phyloP scores from a whole-genome alignment of 2,888 invertebrate genomes.

The Reticulitermes lucifugus region DNA sequence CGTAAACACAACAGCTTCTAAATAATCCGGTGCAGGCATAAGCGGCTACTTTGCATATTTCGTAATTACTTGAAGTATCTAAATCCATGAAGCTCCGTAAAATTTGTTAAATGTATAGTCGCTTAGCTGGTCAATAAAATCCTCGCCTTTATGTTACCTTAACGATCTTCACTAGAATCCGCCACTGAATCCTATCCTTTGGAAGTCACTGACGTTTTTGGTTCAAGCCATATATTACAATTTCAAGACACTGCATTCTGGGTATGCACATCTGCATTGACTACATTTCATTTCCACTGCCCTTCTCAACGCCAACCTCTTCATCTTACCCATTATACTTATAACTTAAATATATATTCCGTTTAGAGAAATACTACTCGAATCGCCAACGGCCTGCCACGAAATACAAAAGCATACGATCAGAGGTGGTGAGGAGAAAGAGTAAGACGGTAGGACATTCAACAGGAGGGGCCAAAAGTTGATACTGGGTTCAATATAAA shows the following conservation, averaged over 20 bases:
- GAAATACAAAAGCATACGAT: not conserved
- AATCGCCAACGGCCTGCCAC: constrained; percentile 1
- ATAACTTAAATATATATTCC: constrained; percentile 14
- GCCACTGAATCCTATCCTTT: no score
- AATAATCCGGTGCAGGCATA: no score
- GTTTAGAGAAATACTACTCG: not conserved
- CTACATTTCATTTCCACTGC: not conserved
- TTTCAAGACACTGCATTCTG: not conserved
- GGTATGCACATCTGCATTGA: not conserved
- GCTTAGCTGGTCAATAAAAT: no score
- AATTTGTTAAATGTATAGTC: no score
- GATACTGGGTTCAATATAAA: not conserved
- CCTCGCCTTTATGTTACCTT: no score
- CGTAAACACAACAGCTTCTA: no score
- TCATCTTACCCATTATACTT: not conserved
- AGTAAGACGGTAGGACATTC: not conserved
- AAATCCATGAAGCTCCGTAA: no score
- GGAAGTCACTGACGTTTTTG: no score
- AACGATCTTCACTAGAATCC: no score
- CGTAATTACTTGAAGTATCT: no score
- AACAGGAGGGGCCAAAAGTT: not conserved
- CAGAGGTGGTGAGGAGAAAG: not conserved
- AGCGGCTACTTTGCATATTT: no score
- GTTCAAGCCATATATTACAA: not conserved
- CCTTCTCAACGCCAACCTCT: not conserved